These are phyloP conservation scores for Gambusia yucatana DNA, from an alignment of 2,797 vertebrate genomes.

Conservation along the genomic window DNA sequence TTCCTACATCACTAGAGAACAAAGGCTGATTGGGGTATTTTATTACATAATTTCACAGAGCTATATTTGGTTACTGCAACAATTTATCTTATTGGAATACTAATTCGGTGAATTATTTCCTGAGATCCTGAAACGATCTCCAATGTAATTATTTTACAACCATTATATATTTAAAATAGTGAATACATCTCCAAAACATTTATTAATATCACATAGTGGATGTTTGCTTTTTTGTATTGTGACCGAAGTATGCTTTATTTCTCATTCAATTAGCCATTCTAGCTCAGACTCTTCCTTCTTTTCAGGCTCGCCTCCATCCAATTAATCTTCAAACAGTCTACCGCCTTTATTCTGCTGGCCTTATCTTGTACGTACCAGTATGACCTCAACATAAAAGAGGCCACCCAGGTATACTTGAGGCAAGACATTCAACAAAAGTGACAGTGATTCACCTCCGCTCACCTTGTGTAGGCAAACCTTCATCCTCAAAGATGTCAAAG, in stretches of 20 bases:
- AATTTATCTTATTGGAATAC: not conserved
- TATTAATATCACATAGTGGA: not conserved
- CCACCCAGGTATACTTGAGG: not conserved
- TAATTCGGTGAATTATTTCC: not conserved
- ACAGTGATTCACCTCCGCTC: slow-evolving; percentile 4
- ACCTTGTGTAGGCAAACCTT: slow-evolving; percentile 91
- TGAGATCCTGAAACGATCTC: not conserved
- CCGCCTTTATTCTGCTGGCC: not conserved
- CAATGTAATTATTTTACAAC: not conserved
- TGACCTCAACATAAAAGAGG: slow-evolving; percentile 1
- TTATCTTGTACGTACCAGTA: not conserved
- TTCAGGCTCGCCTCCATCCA: not conserved
- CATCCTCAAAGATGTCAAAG: slow-evolving; percentile 99
- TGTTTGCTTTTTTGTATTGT: not conserved
- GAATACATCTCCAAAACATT: not conserved
- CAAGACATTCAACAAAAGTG: slow-evolving; percentile 1
- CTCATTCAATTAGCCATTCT: not conserved
- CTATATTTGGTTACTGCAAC: not conserved
- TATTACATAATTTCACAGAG: not conserved
- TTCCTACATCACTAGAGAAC: not conserved
- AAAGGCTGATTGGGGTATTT: not conserved
- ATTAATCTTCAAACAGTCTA: not conserved
- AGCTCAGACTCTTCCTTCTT: not conserved
- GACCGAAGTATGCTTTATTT: not conserved
- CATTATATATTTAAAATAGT: not conserved